Conservation (phyloP, 2,888 invertebrate species). For the Philereme transversata region DNA sequence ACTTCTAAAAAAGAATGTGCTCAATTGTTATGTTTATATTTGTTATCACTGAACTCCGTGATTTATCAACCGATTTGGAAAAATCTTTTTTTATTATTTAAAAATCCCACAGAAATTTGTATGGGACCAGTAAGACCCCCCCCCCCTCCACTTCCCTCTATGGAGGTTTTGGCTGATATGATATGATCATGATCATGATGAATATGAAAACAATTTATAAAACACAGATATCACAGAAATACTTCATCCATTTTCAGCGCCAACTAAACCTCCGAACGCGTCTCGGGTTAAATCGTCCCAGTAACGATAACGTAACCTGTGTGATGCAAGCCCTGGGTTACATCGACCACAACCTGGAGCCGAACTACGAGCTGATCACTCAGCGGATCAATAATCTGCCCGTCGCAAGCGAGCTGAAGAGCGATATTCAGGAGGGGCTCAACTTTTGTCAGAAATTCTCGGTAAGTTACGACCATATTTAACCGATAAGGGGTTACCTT, state of each 20-base stretch:
- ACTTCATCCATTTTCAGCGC: conserved; percentile 64
- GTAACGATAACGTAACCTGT: conserved; percentile 86
- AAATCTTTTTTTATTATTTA: too few species aligned
- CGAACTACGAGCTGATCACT: conserved; percentile 86
- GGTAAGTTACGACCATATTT: conserved; percentile 67
- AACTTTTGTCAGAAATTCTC: conserved; percentile 88
- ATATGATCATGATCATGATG: too few species aligned
- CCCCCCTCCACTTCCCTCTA: too few species aligned
- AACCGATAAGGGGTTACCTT: too few species aligned
- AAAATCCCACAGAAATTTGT: too few species aligned
- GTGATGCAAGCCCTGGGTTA: conserved; percentile 89
- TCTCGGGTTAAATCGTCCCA: conserved; percentile 82
- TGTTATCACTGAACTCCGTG: too few species aligned
- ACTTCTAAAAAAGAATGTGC: not conserved
- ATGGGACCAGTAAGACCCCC: too few species aligned
- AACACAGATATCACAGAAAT: too few species aligned
- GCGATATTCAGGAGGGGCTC: conserved; percentile 87
- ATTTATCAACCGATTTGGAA: too few species aligned
- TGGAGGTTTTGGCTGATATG: too few species aligned
- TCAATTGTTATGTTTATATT: too few species aligned
- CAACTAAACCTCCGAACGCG: conserved; percentile 86
- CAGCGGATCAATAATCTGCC: conserved; percentile 85
- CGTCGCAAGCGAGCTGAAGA: conserved; percentile 84
- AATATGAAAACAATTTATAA: too few species aligned
- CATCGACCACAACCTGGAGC: conserved; percentile 86